A percentile compares a stretch with the other conserved stretches of the same genome.
These are phyloP conservation scores for Bolborhynchus lineola DNA, from an alignment of 2,113 vertebrate genomes.

Conservation along the genomic window DNA sequence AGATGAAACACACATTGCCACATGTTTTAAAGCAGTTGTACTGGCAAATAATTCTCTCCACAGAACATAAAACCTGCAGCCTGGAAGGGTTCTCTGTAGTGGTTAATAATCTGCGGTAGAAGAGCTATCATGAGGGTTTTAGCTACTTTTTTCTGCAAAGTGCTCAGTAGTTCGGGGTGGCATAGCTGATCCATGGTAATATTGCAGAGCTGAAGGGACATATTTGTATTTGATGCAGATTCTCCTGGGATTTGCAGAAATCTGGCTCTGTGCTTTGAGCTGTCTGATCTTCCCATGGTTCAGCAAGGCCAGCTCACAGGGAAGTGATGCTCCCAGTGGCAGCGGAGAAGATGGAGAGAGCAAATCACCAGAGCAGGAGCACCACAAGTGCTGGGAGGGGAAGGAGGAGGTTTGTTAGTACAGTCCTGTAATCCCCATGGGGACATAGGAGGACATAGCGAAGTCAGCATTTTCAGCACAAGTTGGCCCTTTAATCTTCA, in stretches of 20 bases:
- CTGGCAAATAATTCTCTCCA: background rate
- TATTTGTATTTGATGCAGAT: background rate
- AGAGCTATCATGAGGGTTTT: background rate
- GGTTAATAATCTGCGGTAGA: background rate
- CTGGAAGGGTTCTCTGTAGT: background rate
- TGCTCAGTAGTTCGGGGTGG: background rate
- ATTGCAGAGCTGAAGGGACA: background rate
- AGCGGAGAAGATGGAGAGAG: background rate
- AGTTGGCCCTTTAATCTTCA: background rate
- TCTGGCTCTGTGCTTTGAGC: background rate
- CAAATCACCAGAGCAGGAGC: background rate
- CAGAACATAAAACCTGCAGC: background rate
- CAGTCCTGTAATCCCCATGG: background rate
- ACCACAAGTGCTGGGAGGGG: accelerated
- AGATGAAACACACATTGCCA: background rate
- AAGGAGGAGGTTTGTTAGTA: background rate
- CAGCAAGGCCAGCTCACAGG: accelerated
- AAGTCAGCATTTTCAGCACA: background rate
- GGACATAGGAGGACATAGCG: background rate
- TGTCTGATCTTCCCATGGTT: background rate
- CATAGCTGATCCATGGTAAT: accelerated
- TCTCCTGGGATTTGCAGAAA: background rate
- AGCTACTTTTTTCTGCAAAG: background rate
- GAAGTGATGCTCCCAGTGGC: background rate
- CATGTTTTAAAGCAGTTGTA: background rate